phyloP scores from a whole-genome alignment of 1,140 invertebrate species.

The Diorhabda carinulata region DNA sequence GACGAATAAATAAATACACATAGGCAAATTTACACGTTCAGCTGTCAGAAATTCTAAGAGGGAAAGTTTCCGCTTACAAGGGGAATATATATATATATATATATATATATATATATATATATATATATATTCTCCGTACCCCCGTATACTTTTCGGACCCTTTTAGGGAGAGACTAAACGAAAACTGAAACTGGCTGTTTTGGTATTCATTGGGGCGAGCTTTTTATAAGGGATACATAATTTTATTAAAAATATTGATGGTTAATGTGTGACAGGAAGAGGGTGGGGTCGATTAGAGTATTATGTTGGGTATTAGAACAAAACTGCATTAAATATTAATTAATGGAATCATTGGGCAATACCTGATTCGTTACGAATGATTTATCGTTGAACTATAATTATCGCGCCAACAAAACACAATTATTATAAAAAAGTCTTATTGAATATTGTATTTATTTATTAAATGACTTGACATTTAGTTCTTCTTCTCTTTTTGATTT shows the following conservation, averaged over 20 bases:
- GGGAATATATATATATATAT: neutral
- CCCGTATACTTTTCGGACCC: neutral
- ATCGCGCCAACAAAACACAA: too few species aligned
- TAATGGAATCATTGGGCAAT: neutral
- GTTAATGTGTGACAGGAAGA: slow-evolving; percentile 2
- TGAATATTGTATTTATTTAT: too few species aligned
- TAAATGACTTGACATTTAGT: too few species aligned
- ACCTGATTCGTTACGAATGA: neutral
- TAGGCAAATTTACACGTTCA: slow-evolving; percentile 41
- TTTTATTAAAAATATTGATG: slow-evolving; percentile 3
- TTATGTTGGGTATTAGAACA: neutral
- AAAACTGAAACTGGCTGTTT: neutral
- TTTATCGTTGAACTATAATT: neutral
- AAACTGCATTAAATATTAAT: neutral
- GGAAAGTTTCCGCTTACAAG: slow-evolving; percentile 32
- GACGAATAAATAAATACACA: slow-evolving; percentile 38
- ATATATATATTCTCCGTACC: neutral
- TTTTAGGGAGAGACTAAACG: neutral
- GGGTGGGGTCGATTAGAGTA: neutral
- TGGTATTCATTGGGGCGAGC: neutral
- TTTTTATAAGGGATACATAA: neutral
- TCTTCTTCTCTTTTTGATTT: too few species aligned
- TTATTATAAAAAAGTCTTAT: too few species aligned
- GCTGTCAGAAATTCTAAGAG: slow-evolving; percentile 33
- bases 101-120: too few species aligned